Evolutionary conservation across 1,140 invertebrate genomes (phyloP).

Genomic region (Ceratitis capitata): DNA sequence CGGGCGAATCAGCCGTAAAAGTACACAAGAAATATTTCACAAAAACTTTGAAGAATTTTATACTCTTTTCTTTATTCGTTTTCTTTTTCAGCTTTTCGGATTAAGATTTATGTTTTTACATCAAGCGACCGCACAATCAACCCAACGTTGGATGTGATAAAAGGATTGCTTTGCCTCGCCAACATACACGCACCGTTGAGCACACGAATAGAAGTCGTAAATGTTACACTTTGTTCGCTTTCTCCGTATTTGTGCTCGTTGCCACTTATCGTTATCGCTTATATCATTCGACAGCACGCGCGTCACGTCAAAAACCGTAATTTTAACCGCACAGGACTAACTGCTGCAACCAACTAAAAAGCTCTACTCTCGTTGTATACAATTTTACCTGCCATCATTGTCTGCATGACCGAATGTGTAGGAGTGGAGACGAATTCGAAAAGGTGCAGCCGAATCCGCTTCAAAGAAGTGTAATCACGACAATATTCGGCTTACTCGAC

Average conservation of each 20-base stretch:
- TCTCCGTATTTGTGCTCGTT: neutral
- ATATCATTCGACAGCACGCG: too few species aligned
- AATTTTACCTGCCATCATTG: neutral
- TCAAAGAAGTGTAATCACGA: neutral
- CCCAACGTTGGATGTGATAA: neutral
- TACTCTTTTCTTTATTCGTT: neutral
- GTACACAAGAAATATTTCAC: neutral
- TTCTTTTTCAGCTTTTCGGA: neutral
- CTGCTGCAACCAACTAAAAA: constrained; percentile 8
- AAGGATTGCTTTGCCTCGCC: neutral
- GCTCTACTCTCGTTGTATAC: neutral
- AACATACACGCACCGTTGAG: neutral
- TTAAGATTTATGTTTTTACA: constrained; percentile 26
- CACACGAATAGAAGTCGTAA: neutral
- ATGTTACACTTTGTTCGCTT: neutral
- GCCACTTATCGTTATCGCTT: neutral
- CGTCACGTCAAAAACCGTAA: neutral
- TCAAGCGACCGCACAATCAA: neutral
- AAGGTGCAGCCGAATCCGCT: neutral
- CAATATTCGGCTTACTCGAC: too few species aligned
- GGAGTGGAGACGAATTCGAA: neutral
- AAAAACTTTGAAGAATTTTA: neutral
- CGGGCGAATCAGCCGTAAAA: neutral
- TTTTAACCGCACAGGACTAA: constrained; percentile 14
- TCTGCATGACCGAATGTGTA: neutral